phyloP scores from a whole-genome alignment of 1,140 invertebrate species.

The Ruditapes philippinarum region DNA sequence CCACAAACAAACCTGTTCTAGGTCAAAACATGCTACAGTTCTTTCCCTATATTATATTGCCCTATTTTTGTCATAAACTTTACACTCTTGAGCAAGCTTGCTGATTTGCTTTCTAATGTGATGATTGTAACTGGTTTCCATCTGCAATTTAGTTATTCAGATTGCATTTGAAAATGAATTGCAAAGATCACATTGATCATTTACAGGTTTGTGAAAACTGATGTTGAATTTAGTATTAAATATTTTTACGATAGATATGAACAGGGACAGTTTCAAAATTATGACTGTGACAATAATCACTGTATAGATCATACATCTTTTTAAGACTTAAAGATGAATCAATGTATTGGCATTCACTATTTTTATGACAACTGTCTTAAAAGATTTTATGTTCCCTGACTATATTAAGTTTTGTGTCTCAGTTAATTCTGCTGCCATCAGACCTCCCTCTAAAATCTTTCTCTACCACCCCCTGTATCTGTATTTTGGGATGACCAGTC shows the following conservation, averaged over 20 bases:
- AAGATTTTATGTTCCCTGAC: not conserved
- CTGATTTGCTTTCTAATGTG: slow-evolving; percentile 48
- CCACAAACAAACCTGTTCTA: no score
- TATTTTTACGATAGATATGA: not conserved
- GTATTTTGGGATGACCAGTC: not conserved
- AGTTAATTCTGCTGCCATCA: not conserved
- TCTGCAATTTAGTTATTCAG: not conserved
- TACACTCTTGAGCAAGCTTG: not conserved
- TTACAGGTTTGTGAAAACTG: slow-evolving; percentile 10
- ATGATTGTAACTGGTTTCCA: not conserved
- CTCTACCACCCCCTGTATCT: not conserved
- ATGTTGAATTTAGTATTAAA: slow-evolving; percentile 40
- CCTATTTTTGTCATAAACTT: slow-evolving; percentile 26
- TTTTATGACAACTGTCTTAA: slow-evolving; percentile 27
- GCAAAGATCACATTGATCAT: slow-evolving; percentile 46
- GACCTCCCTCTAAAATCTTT: slow-evolving; percentile 18
- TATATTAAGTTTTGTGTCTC: not conserved
- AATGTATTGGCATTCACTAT: slow-evolving; percentile 37
- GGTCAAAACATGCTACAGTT: slow-evolving; percentile 42
- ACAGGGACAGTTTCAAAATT: not conserved
- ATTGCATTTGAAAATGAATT: slow-evolving; percentile 8
- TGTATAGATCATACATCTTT: slow-evolving; percentile 37
- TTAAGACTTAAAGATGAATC: not conserved
- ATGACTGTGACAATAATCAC: not conserved
- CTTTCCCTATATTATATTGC: not conserved